A percentile compares a stretch with the other conserved stretches of the same genome.
phyloP scores from a whole-genome alignment of 1,140 invertebrate species.

The Heliconius nattereri region DNA sequence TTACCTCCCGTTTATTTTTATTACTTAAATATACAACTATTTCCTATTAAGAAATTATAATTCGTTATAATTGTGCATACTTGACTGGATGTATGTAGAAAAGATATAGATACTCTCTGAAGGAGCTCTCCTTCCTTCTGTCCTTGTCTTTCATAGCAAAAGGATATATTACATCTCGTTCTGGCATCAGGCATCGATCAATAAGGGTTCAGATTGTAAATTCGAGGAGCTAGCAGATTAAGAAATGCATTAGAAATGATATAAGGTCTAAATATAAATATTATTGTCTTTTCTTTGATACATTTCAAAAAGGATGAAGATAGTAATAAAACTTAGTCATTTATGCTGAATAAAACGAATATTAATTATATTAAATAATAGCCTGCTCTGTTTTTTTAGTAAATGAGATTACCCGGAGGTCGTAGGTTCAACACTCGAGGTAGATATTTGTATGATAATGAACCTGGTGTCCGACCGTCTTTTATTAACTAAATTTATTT shows the following conservation, averaged over 20 bases:
- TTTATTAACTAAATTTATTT: too few species aligned
- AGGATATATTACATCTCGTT: slow-evolving; percentile 30
- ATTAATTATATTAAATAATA: too few species aligned
- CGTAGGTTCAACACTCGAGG: too few species aligned
- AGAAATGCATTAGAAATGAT: not conserved
- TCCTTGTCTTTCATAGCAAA: slow-evolving; percentile 31
- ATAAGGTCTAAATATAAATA: not conserved
- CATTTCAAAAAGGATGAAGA: too few species aligned
- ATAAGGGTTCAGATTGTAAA: slow-evolving; percentile 55
- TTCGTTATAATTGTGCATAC: not conserved
- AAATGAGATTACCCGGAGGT: too few species aligned
- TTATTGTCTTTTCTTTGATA: too few species aligned
- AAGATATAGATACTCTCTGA: slow-evolving; percentile 44
- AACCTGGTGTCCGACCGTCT: too few species aligned
- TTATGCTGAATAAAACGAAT: too few species aligned
- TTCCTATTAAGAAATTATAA: not conserved
- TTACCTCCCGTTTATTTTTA: too few species aligned
- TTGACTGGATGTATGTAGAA: slow-evolving; percentile 24
- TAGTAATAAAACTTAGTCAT: too few species aligned
- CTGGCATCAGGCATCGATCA: slow-evolving; percentile 44
- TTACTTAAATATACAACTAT: not conserved
- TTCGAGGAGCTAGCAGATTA: slow-evolving; percentile 39
- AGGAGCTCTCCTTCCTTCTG: slow-evolving; percentile 42
- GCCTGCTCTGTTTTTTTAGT: too few species aligned
- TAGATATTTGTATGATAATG: too few species aligned